Evolutionary conservation across 1,140 invertebrate genomes (phyloP).

Genomic region (Drosophila pseudoananassae): DNA sequence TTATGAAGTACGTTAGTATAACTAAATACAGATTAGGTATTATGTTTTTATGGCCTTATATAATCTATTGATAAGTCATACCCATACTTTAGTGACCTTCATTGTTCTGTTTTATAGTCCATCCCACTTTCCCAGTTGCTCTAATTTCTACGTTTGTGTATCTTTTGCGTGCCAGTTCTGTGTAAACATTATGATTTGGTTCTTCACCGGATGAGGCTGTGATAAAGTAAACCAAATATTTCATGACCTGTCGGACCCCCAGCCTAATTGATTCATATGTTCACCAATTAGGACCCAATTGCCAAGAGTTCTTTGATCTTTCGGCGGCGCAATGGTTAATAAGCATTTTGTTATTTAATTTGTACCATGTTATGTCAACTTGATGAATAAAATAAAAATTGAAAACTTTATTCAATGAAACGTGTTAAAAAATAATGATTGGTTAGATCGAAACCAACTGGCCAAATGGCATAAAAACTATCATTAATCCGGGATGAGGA

Average conservation of each 20-base stretch:
- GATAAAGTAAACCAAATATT: conserved; percentile 44
- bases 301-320: conserved; percentile 13
- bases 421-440: conserved; percentile 10
- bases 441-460: conserved; percentile 29
- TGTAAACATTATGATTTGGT: conserved; percentile 10
- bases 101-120: neutral
- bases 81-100: neutral
- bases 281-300: conserved; percentile 32
- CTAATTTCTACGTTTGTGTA: conserved; percentile 17
- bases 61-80: neutral
- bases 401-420: conserved; percentile 40
- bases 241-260: conserved; percentile 36
- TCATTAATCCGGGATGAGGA: conserved; percentile 10
- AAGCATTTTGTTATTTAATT: conserved; percentile 26
- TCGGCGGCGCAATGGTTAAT: conserved; percentile 23
- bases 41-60: neutral
- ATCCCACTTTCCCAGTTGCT: neutral
- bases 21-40: neutral
- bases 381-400: conserved; percentile 18
- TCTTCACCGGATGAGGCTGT: conserved; percentile 29
- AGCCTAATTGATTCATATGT: conserved; percentile 29
- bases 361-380: conserved; percentile 11
- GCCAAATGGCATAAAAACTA: conserved; percentile 15
- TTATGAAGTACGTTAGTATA: neutral
- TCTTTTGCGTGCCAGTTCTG: conserved; percentile 20